Base-by-base conservation (phyloP, 2,113 vertebrate genomes). In the Chamaea fasciata region DNA sequence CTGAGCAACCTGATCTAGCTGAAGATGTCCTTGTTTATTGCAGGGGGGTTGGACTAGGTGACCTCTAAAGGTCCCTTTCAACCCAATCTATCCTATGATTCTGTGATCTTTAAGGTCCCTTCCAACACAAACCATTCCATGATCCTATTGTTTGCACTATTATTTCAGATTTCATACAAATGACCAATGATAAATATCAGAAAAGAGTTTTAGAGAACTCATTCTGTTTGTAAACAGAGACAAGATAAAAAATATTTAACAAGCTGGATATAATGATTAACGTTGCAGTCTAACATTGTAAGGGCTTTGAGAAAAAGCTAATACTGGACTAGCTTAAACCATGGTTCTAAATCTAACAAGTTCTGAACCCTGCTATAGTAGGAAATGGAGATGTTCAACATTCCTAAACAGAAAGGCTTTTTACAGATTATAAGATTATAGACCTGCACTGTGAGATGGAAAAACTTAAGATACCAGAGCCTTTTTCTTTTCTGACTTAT, bases 171-270 rank as follows among this genome's bases (percentile, higher is more conserved):
- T 95, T 91, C 74, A 92, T 55, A 53, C 9, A 87, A 84, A 91
- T 14, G n/a, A 33, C 13, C 46, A 63, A 75, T 46, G 52, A 83
- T 9, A 94, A 90, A 89, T 49, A 52, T 47, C 59, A 92, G 77
- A 79, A 86, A 69, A 86, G 27, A 91, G 33, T 84, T 92, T 83
- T 70, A 64, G 78, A 95, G 76, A 94, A 91, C 15, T 81, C 22
- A 9, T 71, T 95, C 78, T 97, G 76, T 96, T 97, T 96, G 82
- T 92, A 97, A 95, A 96, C 78, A 95, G 68, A 83, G 49, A 85
- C 57, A 77, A 91, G 90, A 91, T 75, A 75, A 70, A 76, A 95
- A 96, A 97, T 90, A 89, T 95, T 97, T 96, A 97, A 95, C 95
- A 90, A 83, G 71, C 26, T 44, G 30, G 67, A 65, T 50, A 59